Conservation (phyloP, 2,113 vertebrate genomes). For the Pungitius pungitius region DNA sequence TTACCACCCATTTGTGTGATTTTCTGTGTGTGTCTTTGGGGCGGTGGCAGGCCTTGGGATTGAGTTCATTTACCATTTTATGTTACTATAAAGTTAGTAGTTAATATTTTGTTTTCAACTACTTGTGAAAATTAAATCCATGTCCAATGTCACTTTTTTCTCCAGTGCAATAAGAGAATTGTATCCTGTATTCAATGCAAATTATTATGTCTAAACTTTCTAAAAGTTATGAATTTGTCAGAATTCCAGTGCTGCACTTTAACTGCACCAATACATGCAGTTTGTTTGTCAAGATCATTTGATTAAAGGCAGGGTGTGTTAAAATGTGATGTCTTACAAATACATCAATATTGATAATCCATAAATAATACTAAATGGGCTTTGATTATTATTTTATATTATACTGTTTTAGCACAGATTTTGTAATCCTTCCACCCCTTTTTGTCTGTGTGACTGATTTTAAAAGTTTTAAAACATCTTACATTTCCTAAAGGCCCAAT, state of each 20-base stretch:
- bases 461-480: slow-evolving; percentile 20
- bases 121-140: neutral
- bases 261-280: neutral
- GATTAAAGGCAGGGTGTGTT: neutral
- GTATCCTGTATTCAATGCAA: neutral
- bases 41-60: slow-evolving; percentile 6
- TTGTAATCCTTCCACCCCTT: neutral
- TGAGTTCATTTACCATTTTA: neutral
- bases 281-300: neutral
- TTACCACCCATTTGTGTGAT: slow-evolving; percentile 32
- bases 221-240: neutral
- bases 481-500: slow-evolving; percentile 14
- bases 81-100: neutral
- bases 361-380: neutral
- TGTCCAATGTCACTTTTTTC: neutral
- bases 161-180: neutral
- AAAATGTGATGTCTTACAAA: neutral
- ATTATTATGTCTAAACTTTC: neutral
- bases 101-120: neutral
- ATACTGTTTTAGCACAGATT: neutral
- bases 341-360: neutral
- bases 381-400: neutral
- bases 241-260: neutral
- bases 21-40: slow-evolving; percentile 1
- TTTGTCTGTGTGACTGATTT: neutral